Evolutionary conservation across 1,140 invertebrate genomes (phyloP).

Genomic region (Archivesica marissinica): DNA sequence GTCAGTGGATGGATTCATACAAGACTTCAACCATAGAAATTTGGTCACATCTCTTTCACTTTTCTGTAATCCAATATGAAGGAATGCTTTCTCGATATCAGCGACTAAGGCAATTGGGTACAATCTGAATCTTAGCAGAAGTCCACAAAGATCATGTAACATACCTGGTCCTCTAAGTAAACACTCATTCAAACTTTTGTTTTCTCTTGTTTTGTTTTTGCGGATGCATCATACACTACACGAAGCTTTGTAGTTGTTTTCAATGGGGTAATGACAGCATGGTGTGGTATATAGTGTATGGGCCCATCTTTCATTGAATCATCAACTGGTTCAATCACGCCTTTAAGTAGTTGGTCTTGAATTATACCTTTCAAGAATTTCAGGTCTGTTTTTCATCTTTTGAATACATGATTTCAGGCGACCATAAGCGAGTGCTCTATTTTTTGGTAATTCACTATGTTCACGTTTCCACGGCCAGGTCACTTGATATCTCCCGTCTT

Average conservation of each 20-base stretch:
- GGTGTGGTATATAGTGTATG: conserved; percentile 21
- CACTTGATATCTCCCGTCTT: too few relatives aligned
- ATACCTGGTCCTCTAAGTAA: too few relatives aligned
- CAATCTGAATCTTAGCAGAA: too few relatives aligned
- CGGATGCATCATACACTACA: conserved; percentile 24
- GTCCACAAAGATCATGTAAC: too few relatives aligned
- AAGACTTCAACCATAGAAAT: too few relatives aligned
- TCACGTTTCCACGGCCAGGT: conserved; percentile 35
- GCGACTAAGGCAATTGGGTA: too few relatives aligned
- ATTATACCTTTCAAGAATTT: conserved; percentile 7
- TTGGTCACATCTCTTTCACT: too few relatives aligned
- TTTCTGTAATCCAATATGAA: too few relatives aligned
- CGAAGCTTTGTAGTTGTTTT: conserved; percentile 21
- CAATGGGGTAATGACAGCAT: conserved; percentile 5
- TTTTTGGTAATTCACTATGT: not conserved
- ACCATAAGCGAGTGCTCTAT: conserved; percentile 25
- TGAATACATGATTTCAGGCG: not conserved
- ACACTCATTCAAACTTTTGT: too few relatives aligned
- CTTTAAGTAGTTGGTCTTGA: conserved; percentile 10
- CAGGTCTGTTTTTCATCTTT: conserved; percentile 8
- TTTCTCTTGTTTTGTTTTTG: conserved; percentile 25
- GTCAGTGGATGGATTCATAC: too few relatives aligned
- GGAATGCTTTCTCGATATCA: too few relatives aligned
- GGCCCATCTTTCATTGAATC: not conserved
- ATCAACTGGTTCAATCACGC: conserved; percentile 14